These are phyloP conservation scores for Odontamblyopus lacepedii DNA, from an alignment of 2,797 vertebrate genomes.

Conservation along the genomic window DNA sequence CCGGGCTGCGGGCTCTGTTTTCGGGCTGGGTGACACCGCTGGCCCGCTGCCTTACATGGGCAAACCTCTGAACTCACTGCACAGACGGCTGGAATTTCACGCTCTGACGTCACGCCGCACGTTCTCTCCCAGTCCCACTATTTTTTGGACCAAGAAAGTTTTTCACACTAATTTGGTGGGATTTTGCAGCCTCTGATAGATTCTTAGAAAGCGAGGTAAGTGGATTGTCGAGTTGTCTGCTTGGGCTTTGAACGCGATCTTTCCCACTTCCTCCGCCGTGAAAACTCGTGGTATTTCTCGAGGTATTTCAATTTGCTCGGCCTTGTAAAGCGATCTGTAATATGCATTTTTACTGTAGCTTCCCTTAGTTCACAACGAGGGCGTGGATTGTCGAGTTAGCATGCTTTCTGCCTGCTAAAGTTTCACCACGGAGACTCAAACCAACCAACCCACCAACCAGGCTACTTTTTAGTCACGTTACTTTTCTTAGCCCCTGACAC, in stretches of 20 bases:
- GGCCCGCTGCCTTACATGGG: slow-evolving; percentile 85
- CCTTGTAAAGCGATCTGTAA: slow-evolving; percentile 46
- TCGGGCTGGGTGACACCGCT: slow-evolving; percentile 47
- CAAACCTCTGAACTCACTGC: slow-evolving; percentile 72
- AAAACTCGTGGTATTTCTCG: neutral
- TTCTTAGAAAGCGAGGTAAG: slow-evolving; percentile 85
- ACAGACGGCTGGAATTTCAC: slow-evolving; percentile 79
- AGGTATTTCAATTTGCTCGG: slow-evolving; percentile 41
- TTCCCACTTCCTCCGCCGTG: neutral
- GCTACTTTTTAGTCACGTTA: neutral
- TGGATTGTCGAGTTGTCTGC: slow-evolving; percentile 16
- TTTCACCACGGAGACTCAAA: slow-evolving; percentile 12
- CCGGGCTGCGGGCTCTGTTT: slow-evolving; percentile 2
- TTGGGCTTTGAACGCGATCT: neutral
- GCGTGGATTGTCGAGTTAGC: slow-evolving; percentile 70
- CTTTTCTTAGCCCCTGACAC: slow-evolving; percentile 8
- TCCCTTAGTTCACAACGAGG: slow-evolving; percentile 66
- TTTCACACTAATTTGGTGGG: slow-evolving; percentile 69
- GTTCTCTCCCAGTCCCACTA: slow-evolving; percentile 43
- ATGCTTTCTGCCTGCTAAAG: slow-evolving; percentile 29
- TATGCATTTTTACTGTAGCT: slow-evolving; percentile 57
- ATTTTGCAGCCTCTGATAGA: slow-evolving; percentile 62
- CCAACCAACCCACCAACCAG: too few species aligned
- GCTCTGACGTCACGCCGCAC: slow-evolving; percentile 82
- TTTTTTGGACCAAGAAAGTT: slow-evolving; percentile 76